These are phyloP conservation scores for Synanthedon formicaeformis DNA, from an alignment of 2,888 invertebrate genomes.

Conservation along the genomic window DNA sequence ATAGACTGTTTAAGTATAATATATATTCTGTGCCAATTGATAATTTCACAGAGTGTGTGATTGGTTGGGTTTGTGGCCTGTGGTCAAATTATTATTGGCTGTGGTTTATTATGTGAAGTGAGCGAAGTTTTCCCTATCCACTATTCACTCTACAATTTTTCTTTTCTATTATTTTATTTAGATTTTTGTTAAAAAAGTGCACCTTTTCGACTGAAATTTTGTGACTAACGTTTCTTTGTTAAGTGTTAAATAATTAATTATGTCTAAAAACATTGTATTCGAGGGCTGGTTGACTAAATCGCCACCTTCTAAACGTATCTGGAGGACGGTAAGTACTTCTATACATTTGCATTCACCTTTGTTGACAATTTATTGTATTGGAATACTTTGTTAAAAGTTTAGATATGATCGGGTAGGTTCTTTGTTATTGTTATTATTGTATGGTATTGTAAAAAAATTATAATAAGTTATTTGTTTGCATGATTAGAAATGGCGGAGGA, in stretches of 20 bases:
- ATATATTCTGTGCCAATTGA: too few relatives aligned
- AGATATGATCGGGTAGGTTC: neutral
- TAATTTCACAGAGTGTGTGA: too few relatives aligned
- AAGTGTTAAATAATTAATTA: conserved; percentile 19
- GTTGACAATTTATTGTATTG: conserved; percentile 30
- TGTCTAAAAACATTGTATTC: conserved; percentile 79
- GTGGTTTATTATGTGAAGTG: too few relatives aligned
- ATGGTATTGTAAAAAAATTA: too few relatives aligned
- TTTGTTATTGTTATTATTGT: too few relatives aligned
- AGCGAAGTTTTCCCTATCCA: too few relatives aligned
- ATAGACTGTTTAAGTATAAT: too few relatives aligned
- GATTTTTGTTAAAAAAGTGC: too few relatives aligned
- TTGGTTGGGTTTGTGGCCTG: too few relatives aligned
- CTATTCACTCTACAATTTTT: too few relatives aligned
- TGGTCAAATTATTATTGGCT: too few relatives aligned
- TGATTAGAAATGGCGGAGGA: conserved; percentile 90
- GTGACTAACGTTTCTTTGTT: conserved; percentile 19
- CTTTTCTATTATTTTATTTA: too few relatives aligned
- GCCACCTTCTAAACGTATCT: conserved; percentile 91
- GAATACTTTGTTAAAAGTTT: neutral
- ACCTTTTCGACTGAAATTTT: neutral
- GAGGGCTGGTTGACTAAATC: conserved; percentile 97
- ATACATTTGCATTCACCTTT: conserved; percentile 24
- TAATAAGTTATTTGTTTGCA: neutral
- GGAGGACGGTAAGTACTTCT: conserved; percentile 88